Percentiles rank a stretch among this genome's conserved stretches.
Conservation (phyloP, 2,888 invertebrate species). For the Dyspetes luteomarginatus region DNA sequence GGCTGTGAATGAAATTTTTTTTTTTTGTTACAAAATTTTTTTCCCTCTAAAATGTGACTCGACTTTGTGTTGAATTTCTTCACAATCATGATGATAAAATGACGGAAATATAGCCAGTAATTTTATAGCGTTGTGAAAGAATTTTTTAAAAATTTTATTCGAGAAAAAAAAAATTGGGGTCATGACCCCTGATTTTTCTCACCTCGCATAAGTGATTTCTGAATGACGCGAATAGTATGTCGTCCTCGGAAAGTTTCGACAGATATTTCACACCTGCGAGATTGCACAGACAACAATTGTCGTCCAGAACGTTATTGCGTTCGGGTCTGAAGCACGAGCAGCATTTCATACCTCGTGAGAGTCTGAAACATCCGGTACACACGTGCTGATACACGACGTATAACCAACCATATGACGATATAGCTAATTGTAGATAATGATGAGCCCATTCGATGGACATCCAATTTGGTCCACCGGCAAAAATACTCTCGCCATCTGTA, state of each 20-base stretch:
- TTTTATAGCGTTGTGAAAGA: no score
- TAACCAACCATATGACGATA: conserved; percentile 95
- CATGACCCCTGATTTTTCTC: conserved; percentile 10
- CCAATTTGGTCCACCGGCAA: conserved; percentile 89
- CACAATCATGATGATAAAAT: no score
- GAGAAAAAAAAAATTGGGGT: background rate
- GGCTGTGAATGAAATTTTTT: conserved; percentile 8
- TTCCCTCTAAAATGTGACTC: no score
- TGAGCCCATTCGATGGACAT: conserved; percentile 91
- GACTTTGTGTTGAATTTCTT: no score
- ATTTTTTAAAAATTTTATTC: conserved; percentile 4
- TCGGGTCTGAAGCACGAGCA: conserved; percentile 88
- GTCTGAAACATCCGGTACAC: conserved; percentile 89
- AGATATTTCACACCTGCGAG: conserved; percentile 92
- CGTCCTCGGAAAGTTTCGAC: conserved; percentile 89
- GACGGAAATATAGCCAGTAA: no score
- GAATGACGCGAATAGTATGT: conserved; percentile 94
- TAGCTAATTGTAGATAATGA: conserved; percentile 91
- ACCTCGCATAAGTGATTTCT: conserved; percentile 94
- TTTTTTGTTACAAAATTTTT: conserved; percentile 3
- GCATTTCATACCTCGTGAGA: conserved; percentile 88
- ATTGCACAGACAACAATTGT: conserved; percentile 96
- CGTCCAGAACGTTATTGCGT: conserved; percentile 89
- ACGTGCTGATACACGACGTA: conserved; percentile 91
- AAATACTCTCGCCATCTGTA: conserved; percentile 83